phyloP scores from a whole-genome alignment of 2,113 vertebrate genomes.

The Ia io region DNA sequence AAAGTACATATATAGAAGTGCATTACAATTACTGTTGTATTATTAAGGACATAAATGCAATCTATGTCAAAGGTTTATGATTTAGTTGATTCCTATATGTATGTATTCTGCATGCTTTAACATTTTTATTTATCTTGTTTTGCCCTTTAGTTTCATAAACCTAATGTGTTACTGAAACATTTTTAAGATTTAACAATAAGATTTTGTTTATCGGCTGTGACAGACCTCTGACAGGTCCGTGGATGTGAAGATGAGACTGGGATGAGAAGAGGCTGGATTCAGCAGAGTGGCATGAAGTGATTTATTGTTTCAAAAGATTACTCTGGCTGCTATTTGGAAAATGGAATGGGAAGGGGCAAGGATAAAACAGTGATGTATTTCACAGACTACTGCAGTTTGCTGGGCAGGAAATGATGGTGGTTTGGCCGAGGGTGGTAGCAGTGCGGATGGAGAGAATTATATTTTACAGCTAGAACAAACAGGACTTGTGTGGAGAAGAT shows the following conservation, averaged over 20 bases:
- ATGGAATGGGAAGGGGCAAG: not conserved
- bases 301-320: not conserved
- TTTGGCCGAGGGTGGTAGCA: not conserved
- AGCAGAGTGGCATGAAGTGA: not conserved
- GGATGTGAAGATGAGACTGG: not conserved
- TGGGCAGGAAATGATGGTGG: not conserved
- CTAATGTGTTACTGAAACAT: not conserved
- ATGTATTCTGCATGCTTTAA: not conserved
- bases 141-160: not conserved
- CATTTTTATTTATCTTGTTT: not conserved
- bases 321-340: not conserved
- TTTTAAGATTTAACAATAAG: not conserved
- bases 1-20: slow-evolving; percentile 65
- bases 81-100: slow-evolving; percentile 58
- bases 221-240: not conserved
- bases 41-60: slow-evolving; percentile 65
- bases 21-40: slow-evolving; percentile 72
- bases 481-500: not conserved
- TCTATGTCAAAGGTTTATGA: slow-evolving; percentile 56
- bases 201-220: slow-evolving; percentile 4
- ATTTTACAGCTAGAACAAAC: not conserved
- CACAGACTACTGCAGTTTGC: not conserved
- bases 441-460: not conserved
- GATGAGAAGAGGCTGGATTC: not conserved
- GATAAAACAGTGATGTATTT: not conserved